Evolutionary conservation across 1,140 invertebrate species (phyloP), one percentile per base, ranked within the genome.

Genomic region (Lanistes nyassanus): DNA sequence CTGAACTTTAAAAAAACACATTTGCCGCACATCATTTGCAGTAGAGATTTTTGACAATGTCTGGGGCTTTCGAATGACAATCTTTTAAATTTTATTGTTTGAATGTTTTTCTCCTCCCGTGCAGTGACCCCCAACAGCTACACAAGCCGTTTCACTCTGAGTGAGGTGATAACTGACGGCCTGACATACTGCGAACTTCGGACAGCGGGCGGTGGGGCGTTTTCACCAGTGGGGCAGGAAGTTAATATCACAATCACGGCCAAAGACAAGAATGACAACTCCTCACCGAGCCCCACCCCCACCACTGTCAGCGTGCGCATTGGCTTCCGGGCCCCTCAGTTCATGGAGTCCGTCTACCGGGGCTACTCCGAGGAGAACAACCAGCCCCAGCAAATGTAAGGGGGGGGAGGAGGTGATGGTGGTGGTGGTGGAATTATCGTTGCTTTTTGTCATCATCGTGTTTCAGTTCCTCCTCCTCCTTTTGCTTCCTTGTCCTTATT

Each of bases 291-390:
- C n/a, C 29, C 56, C 29, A 26, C 21, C 3, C 5, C 53, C 31
- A 36, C 68, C 47, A 37, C 29, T 2, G 78, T 84, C 21, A 73
- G 76, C 23, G 79, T 84, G n/a, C 73, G 80, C 29, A 77, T 81
- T 7, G 83, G 83, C 0, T 55, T 74, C 16, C 74, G 79, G 23
- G 79, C 81, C 21, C 83, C 83, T 7, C 83, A 84, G 76, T 81
- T 84, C 72, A 83, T 76, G 67, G 47, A 78, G 36, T 74, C 76
- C 55, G 74, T 74, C n/a, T 84, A 81, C 69, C 55, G 47, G 36
- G 83, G 78, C n/a, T 76, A 78, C 51, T 77, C 83, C 6, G 60
- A 56, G n/a, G 83, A 84, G 69, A 84, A 80, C 23, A 83, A 81
- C 62, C 79, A 77, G 39, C 51, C 77, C 1, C 76, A 80, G 31